Conservation (phyloP, 2,113 vertebrate genomes). For the Zeus faber region DNA sequence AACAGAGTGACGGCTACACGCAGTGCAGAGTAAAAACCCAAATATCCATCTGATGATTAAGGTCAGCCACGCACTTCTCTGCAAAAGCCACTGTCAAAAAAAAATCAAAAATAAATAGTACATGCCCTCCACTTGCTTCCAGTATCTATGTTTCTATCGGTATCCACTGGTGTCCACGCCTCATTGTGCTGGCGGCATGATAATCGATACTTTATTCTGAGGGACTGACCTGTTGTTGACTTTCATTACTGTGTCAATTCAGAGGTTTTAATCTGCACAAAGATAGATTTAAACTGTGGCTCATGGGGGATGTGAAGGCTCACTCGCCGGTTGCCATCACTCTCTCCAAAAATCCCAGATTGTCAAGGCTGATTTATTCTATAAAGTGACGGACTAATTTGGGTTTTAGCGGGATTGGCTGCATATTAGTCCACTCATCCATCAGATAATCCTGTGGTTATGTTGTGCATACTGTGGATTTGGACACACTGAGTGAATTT, state of each 20-base stretch:
- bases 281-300: conserved; percentile 64
- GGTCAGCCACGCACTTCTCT: conserved; percentile 64
- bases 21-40: conserved; percentile 61
- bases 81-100: conserved; percentile 46
- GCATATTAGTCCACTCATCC: conserved; percentile 70
- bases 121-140: too few species aligned
- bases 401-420: conserved; percentile 69
- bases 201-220: too few species aligned
- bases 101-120: too few species aligned
- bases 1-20: conserved; percentile 47
- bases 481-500: conserved; percentile 31
- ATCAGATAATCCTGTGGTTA: conserved; percentile 56
- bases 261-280: conserved; percentile 58
- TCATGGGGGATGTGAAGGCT: conserved; percentile 63
- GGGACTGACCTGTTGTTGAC: conserved; percentile 60
- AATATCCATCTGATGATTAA: conserved; percentile 74
- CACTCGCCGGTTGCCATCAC: conserved; percentile 61
- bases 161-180: too few species aligned
- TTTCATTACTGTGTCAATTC: conserved; percentile 56
- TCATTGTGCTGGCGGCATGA: too few species aligned
- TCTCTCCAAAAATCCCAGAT: conserved; percentile 54
- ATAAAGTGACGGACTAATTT: conserved; percentile 71
- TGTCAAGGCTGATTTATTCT: conserved; percentile 55
- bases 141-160: too few species aligned
- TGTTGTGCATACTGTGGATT: conserved; percentile 39